Evolutionary conservation across 1,140 invertebrate species (phyloP), one percentile per base, ranked within the genome.

Genomic region (Adelges cooleyi): DNA sequence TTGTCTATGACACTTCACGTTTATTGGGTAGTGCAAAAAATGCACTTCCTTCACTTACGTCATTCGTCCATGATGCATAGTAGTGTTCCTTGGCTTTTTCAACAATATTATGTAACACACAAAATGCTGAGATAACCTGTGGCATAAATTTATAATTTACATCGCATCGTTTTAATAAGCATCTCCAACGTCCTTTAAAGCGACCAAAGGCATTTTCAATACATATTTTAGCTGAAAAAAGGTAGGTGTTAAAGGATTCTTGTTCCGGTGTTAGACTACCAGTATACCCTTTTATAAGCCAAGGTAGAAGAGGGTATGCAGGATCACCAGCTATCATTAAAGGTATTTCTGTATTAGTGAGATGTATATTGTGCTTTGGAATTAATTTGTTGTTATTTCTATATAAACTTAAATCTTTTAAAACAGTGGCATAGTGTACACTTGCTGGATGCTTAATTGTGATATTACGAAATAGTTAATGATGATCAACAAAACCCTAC

Each of bases 401-500:
- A 9, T 27, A 50, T 25, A 50, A 50, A 38, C 36, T 38, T 6
- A 13, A 38, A 38, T 38, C 36, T 13, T 38, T 38, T 13, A 38
- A 13, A 38, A 50, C 48, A 25, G 48, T 25, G 23, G 48, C 23
- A 6, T 50, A 13, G 20, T 23, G 48, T 50, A 25, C 48, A 50
- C 48, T 50, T n/a, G 22, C 48, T 27, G 48, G 22, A 25, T 50
- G 48, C 48, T 50, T 50, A 25, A 50, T 50, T 50, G 48, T 50
- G 22, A 50, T 6, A 50, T 50, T 50, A 50, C 48, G 48, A 50
- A 50, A 50, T 50, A 50, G 23, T 11, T 50, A 50, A 50, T 50
- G 23, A 50, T 50, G 23, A 50, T 50, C 48, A 25, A 50, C 48
- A 50, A 25, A 50, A 22, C 48, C 48, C 23, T 50, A 25, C n/a